Conservation (phyloP, 2,888 invertebrate species). For the Pseudoips prasinana region DNA sequence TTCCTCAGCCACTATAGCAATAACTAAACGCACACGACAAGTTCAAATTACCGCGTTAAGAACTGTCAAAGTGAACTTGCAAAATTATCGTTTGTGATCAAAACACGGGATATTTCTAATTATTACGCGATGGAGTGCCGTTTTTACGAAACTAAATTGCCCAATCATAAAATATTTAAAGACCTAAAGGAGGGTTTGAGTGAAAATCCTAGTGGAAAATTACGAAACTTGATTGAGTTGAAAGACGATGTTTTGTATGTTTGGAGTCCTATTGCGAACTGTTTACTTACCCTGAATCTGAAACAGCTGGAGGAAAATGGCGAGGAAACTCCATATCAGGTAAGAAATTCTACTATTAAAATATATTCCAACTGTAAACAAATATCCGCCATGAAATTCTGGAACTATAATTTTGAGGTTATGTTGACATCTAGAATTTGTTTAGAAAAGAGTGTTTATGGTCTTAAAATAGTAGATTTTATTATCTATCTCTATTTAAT, state of each 20-base stretch:
- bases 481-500: no score
- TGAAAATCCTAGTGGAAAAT: conserved; percentile 76
- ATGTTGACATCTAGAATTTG: conserved; percentile 17
- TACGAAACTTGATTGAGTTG: conserved; percentile 84
- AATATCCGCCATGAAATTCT: conserved; percentile 32
- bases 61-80: conserved; percentile 33
- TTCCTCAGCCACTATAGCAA: neutral
- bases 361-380: neutral
- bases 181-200: conserved; percentile 79
- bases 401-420: conserved; percentile 41
- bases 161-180: conserved; percentile 83
- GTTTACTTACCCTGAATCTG: conserved; percentile 84
- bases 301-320: conserved; percentile 69
- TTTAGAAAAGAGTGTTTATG: neutral
- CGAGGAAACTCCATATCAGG: conserved; percentile 83
- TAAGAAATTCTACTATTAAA: conserved; percentile 35
- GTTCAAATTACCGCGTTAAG: conserved; percentile 30
- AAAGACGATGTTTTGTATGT: conserved; percentile 85
- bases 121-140: conserved; percentile 76
- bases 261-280: conserved; percentile 85
- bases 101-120: conserved; percentile 37
- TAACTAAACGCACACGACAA: conserved; percentile 24
- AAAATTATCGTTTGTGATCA: conserved; percentile 27
- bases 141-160: conserved; percentile 82
- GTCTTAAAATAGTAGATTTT: no score